Conservation (phyloP, 2,888 invertebrate species). For the Macrophya alboannulata region DNA sequence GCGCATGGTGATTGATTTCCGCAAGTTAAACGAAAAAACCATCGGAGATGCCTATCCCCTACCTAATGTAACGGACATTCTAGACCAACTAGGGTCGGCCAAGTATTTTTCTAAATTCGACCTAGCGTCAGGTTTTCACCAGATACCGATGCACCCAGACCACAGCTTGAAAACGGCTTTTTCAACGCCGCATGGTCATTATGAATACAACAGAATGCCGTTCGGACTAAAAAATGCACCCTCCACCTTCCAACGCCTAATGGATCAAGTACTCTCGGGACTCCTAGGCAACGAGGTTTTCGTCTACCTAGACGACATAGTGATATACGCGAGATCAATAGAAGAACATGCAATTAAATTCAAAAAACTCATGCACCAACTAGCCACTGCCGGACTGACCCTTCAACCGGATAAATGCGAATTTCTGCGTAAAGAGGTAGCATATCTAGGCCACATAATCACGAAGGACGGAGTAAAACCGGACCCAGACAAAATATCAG, state of each 20-base stretch:
- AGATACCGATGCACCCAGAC: slow-evolving; percentile 69
- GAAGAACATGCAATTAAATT: slow-evolving; percentile 59
- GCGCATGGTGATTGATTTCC: slow-evolving; percentile 43
- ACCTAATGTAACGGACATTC: slow-evolving; percentile 73
- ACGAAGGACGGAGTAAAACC: slow-evolving; percentile 63
- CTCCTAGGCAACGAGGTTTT: slow-evolving; percentile 57
- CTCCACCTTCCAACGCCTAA: slow-evolving; percentile 69
- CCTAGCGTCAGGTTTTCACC: slow-evolving; percentile 76
- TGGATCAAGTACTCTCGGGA: slow-evolving; percentile 68
- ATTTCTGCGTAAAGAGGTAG: slow-evolving; percentile 59
- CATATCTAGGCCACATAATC: slow-evolving; percentile 63
- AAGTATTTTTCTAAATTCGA: slow-evolving; percentile 76
- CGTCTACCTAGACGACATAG: slow-evolving; percentile 58
- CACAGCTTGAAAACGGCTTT: slow-evolving; percentile 61
- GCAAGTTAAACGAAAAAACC: slow-evolving; percentile 73
- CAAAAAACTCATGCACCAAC: slow-evolving; percentile 64
- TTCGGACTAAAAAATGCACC: slow-evolving; percentile 70
- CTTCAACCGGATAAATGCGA: slow-evolving; percentile 65
- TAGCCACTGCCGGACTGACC: slow-evolving; percentile 57
- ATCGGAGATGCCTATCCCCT: slow-evolving; percentile 73
- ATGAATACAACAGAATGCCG: slow-evolving; percentile 62
- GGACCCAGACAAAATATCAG: slow-evolving; percentile 63
- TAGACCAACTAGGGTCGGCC: slow-evolving; percentile 74
- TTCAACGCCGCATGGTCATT: slow-evolving; percentile 59
- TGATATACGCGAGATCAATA: slow-evolving; percentile 58